These are phyloP conservation scores for Schizaphis graminum DNA, from an alignment of 2,888 invertebrate genomes.

Conservation along the genomic window DNA sequence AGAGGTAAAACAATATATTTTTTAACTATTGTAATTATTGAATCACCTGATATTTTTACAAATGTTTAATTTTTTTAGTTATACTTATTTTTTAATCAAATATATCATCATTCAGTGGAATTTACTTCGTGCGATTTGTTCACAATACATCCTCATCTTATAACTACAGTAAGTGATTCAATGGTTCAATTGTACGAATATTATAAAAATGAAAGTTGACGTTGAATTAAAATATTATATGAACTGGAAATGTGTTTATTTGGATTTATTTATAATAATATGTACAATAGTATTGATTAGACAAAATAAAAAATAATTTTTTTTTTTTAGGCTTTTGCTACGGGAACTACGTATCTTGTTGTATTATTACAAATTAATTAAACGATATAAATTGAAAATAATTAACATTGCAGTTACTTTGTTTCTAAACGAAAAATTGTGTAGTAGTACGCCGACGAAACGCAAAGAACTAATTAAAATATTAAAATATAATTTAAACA, in stretches of 20 bases:
- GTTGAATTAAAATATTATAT: not conserved
- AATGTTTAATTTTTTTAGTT: conserved; percentile 30
- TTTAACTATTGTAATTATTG: not conserved
- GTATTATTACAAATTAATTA: conserved; percentile 24
- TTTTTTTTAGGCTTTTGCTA: conserved; percentile 45
- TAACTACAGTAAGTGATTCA: conserved; percentile 69
- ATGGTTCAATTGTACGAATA: not conserved
- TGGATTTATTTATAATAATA: not conserved
- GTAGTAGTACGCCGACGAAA: not conserved
- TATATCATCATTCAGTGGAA: conserved; percentile 69
- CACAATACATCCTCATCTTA: conserved; percentile 69
- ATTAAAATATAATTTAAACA: not conserved
- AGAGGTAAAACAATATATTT: conserved; percentile 66
- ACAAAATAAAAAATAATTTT: not conserved
- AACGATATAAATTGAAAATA: conserved; percentile 1
- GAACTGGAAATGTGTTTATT: not conserved
- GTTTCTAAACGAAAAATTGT: not conserved
- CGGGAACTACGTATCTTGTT: conserved; percentile 34
- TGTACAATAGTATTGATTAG: not conserved
- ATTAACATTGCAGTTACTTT: not conserved
- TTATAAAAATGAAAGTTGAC: not conserved
- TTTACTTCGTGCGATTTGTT: conserved; percentile 70
- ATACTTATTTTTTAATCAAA: conserved; percentile 48
- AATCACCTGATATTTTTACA: not conserved
- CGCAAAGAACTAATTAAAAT: not conserved